Conservation (phyloP, 1,140 invertebrate genomes). For the Pollicipes pollicipes region DNA sequence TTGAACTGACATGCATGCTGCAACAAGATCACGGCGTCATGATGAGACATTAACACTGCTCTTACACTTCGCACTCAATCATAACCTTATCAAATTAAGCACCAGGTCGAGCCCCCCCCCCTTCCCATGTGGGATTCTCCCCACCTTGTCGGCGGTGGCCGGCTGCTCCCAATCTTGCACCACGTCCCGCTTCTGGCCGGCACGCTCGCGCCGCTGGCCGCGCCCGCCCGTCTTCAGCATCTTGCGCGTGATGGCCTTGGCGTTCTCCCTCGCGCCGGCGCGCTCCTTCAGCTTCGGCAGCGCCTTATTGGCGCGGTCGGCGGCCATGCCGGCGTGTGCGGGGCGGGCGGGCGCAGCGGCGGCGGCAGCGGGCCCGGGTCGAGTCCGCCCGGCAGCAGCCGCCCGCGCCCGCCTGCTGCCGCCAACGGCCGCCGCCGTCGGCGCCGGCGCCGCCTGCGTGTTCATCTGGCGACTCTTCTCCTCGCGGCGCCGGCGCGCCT, state of each 20-base stretch:
- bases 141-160: not conserved
- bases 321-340: not conserved
- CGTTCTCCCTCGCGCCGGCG: not conserved
- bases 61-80: too few species aligned
- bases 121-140: too few species aligned
- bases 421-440: not conserved
- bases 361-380: not conserved
- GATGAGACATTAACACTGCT: too few species aligned
- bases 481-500: conserved; percentile 49
- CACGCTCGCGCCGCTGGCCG: not conserved
- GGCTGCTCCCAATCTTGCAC: not conserved
- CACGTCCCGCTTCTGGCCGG: not conserved
- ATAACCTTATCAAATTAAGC: too few species aligned
- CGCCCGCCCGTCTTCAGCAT: not conserved
- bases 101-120: too few species aligned
- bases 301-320: not conserved
- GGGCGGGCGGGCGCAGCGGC: too few species aligned
- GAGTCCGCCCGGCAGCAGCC: not conserved
- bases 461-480: conserved; percentile 48
- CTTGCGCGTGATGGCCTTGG: not conserved
- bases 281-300: not conserved
- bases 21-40: too few species aligned
- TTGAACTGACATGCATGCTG: too few species aligned
- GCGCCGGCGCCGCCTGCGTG: conserved; percentile 25
- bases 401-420: not conserved